phyloP scores from a whole-genome alignment of 2,888 invertebrate genomes.

The Tupiocoris notatus region DNA sequence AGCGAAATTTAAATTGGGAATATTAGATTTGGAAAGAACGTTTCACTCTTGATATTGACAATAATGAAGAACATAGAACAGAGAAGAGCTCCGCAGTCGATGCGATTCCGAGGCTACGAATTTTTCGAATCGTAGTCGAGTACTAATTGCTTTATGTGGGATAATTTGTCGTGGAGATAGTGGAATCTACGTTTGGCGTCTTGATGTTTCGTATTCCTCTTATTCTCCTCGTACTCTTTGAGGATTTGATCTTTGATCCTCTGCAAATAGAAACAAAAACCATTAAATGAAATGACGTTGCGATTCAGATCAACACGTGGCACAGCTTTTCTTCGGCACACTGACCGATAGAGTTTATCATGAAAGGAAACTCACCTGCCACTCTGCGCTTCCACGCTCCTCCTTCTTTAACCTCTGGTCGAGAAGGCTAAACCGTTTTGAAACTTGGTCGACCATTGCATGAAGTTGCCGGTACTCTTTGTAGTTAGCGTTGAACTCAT shows the following conservation, averaged over 20 bases:
- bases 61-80: not conserved
- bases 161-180: slow-evolving; percentile 87
- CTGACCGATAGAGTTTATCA: no score
- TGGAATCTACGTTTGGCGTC: slow-evolving; percentile 77
- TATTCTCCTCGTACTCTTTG: slow-evolving; percentile 77
- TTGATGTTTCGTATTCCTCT: slow-evolving; percentile 71
- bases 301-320: no score
- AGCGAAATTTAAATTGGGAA: no score
- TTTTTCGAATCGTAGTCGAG: slow-evolving; percentile 69
- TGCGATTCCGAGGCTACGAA: slow-evolving; percentile 31
- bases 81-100: not conserved
- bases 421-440: slow-evolving; percentile 74
- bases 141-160: slow-evolving; percentile 88
- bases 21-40: no score
- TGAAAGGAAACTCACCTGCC: slow-evolving; percentile 59
- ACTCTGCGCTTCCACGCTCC: slow-evolving; percentile 60
- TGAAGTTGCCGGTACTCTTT: slow-evolving; percentile 81
- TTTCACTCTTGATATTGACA: not conserved
- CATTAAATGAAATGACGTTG: no score
- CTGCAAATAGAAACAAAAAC: no score
- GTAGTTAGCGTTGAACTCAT: slow-evolving; percentile 85
- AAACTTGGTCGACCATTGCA: slow-evolving; percentile 74
- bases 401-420: slow-evolving; percentile 69
- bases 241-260: slow-evolving; percentile 79
- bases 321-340: no score